Evolutionary conservation across 1,140 invertebrate genomes (phyloP).

Genomic region (Coenobita brevimanus): DNA sequence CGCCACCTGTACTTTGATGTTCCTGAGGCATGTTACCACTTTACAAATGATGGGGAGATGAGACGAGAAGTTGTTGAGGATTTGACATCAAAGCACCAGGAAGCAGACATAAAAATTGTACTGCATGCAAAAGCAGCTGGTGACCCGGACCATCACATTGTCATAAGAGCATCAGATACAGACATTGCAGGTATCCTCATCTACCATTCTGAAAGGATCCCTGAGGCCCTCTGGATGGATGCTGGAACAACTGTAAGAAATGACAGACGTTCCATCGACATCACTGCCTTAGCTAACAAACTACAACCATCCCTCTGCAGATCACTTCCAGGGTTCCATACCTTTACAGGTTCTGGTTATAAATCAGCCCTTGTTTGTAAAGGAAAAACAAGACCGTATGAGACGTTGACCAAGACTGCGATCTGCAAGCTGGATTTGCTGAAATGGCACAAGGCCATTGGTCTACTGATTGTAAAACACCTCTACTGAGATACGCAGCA

Average conservation of each 20-base stretch:
- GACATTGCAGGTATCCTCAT: background rate
- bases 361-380: background rate
- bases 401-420: background rate
- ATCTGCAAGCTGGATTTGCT: background rate
- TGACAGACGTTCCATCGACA: background rate
- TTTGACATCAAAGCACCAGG: background rate
- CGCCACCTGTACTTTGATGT: background rate
- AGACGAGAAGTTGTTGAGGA: background rate
- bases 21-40: background rate
- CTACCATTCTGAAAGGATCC: background rate
- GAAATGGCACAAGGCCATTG: background rate
- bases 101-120: slow-evolving; percentile 3
- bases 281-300: background rate
- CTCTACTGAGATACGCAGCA: background rate
- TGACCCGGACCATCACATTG: background rate
- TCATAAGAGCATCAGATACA: slow-evolving; percentile 6
- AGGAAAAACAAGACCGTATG: background rate
- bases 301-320: background rate
- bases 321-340: slow-evolving; percentile 2
- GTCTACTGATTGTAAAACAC: background rate
- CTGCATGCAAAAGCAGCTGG: background rate
- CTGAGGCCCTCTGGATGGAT: background rate
- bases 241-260: background rate
- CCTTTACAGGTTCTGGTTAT: background rate
- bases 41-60: background rate